Evolutionary conservation across 2,888 invertebrate species (phyloP).

Genomic region (Sphecodes monilicornis): DNA sequence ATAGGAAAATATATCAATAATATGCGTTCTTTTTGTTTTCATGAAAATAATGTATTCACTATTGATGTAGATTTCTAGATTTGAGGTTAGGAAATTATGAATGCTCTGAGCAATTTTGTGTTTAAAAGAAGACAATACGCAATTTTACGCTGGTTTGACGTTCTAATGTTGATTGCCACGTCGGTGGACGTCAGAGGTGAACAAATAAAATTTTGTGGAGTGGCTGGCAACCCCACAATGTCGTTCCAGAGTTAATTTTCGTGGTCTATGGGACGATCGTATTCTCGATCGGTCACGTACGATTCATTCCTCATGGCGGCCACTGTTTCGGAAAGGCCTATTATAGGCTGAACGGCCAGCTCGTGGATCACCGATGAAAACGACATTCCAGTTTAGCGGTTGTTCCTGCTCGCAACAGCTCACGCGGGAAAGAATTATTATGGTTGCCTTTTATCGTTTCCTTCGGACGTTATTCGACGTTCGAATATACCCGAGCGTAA

Average conservation of each 20-base stretch:
- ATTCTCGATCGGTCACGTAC: constrained; percentile 54
- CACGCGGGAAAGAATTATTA: constrained; percentile 55
- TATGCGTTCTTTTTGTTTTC: too few relatives aligned
- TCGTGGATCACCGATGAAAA: constrained; percentile 49
- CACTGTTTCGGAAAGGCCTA: constrained; percentile 67
- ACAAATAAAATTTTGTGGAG: not conserved
- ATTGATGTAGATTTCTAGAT: too few relatives aligned
- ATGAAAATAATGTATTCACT: too few relatives aligned
- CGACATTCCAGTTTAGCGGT: constrained; percentile 50
- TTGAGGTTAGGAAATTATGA: too few relatives aligned
- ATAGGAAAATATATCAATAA: too few relatives aligned
- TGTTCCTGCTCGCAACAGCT: constrained; percentile 38
- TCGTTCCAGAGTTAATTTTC: constrained; percentile 1
- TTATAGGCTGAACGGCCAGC: constrained; percentile 52
- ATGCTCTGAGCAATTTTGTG: not conserved
- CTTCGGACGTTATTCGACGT: not conserved
- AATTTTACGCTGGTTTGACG: not conserved
- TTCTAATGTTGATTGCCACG: not conserved
- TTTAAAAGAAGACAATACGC: not conserved
- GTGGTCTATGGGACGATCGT: constrained; percentile 11
- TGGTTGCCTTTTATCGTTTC: constrained; percentile 37
- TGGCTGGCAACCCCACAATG: not conserved
- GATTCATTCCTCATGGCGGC: constrained; percentile 62
- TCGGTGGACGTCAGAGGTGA: not conserved
- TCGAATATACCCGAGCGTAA: not conserved